Evolutionary conservation across 2,888 invertebrate species (phyloP).

Genomic region (Tholera decimalis): DNA sequence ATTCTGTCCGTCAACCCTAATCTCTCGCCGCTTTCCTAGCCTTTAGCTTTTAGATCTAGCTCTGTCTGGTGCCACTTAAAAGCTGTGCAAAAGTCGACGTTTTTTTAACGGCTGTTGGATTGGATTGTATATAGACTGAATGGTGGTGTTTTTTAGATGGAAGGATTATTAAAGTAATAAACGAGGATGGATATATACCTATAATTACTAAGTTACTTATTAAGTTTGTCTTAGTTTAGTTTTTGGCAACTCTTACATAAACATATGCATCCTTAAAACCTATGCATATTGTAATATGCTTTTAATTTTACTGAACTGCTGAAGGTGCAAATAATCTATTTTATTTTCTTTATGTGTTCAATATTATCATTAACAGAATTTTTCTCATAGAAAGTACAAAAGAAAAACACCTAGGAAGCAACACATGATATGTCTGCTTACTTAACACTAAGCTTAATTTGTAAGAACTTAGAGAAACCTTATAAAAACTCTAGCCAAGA

Average conservation of each 20-base stretch:
- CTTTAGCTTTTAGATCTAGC: conserved; percentile 45
- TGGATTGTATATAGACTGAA: conserved; percentile 7
- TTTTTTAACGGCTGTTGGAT: conserved; percentile 32
- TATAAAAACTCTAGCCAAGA: conserved; percentile 26
- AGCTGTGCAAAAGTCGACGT: conserved; percentile 19
- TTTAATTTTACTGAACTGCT: no score
- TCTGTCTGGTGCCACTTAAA: conserved; percentile 31
- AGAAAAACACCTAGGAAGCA: background rate
- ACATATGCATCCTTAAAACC: no score
- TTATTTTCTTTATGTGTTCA: no score
- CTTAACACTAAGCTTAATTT: conserved; percentile 13
- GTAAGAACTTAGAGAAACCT: conserved; percentile 15
- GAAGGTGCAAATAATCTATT: no score
- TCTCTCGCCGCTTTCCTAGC: conserved; percentile 21
- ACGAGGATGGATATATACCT: no score
- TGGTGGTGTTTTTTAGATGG: conserved; percentile 3
- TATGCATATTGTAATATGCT: no score
- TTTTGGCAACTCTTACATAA: no score
- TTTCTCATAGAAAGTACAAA: no score
- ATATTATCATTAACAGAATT: no score
- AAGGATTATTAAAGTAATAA: conserved; percentile 9
- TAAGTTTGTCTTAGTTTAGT: background rate
- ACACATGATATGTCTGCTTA: conserved; percentile 1
- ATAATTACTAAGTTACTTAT: no score
- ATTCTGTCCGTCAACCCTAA: conserved; percentile 37